A percentile compares a stretch with the other conserved stretches of the same genome.
phyloP scores from a whole-genome alignment of 2,888 invertebrate species.

The Sesia apiformis region DNA sequence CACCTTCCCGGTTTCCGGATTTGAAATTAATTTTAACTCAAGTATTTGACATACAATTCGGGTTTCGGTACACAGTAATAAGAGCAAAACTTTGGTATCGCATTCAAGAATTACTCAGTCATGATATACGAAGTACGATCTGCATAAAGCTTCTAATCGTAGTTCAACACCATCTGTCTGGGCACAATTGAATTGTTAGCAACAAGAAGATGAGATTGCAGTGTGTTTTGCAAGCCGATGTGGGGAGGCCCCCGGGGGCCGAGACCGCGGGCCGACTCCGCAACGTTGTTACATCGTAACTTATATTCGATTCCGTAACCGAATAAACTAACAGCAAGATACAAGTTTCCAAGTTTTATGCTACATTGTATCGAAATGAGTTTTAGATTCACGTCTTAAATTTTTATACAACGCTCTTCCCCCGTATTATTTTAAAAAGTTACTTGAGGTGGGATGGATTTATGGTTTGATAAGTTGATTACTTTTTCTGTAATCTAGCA shows the following conservation, averaged over 20 bases:
- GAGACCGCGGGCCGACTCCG: constrained; percentile 5
- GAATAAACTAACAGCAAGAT: constrained; percentile 23
- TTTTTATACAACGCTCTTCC: background rate
- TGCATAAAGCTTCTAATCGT: background rate
- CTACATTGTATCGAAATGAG: background rate
- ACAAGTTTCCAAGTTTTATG: constrained; percentile 11
- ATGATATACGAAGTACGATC: background rate
- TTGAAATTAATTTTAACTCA: too few species aligned
- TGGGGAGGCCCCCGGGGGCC: constrained; percentile 15
- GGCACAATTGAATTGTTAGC: constrained; percentile 27
- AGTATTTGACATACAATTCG: too few species aligned
- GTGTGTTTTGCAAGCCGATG: constrained; percentile 20
- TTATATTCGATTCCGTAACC: constrained; percentile 43
- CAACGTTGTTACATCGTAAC: constrained; percentile 30
- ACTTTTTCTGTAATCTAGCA: background rate
- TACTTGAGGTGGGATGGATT: background rate
- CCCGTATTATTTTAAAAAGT: background rate
- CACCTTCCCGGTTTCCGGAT: too few species aligned
- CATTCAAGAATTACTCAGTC: too few species aligned
- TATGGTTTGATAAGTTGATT: background rate
- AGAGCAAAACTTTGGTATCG: too few species aligned
- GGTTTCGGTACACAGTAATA: too few species aligned
- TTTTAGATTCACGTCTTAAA: background rate
- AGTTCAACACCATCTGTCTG: background rate
- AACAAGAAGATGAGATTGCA: constrained; percentile 31